Conservation (phyloP, 2,888 invertebrate species). For the Liodrosophila aerea region DNA sequence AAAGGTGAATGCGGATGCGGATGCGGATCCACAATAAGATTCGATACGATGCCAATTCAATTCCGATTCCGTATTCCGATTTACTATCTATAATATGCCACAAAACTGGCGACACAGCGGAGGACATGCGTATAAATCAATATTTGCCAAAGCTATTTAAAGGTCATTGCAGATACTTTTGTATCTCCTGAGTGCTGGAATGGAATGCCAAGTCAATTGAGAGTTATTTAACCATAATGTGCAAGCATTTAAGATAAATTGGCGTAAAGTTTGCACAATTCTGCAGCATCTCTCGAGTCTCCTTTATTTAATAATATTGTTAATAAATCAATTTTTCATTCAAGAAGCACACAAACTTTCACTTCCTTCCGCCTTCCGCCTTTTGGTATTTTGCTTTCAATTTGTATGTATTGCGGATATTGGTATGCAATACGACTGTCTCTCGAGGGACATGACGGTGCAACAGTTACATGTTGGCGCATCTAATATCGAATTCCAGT, state of each 20-base stretch:
- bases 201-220: conserved; percentile 25
- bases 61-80: background rate
- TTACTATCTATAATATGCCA: too few relatives aligned
- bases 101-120: too few relatives aligned
- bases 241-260: background rate
- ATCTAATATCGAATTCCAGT: conserved; percentile 31
- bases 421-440: conserved; percentile 53
- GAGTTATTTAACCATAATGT: background rate
- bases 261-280: too few relatives aligned
- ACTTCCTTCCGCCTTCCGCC: background rate
- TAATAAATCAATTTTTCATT: too few relatives aligned
- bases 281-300: too few relatives aligned
- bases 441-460: conserved; percentile 42
- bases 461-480: conserved; percentile 22
- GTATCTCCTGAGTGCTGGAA: conserved; percentile 30
- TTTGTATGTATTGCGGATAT: conserved; percentile 20
- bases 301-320: background rate
- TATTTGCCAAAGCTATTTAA: conserved; percentile 59
- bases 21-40: conserved; percentile 32
- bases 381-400: conserved; percentile 4
- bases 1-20: conserved; percentile 61
- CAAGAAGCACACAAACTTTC: too few relatives aligned
- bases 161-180: conserved; percentile 30
- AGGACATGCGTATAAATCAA: conserved; percentile 55
- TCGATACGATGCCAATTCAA: conserved; percentile 17